Conservation (phyloP, 2,797 vertebrate species). For the Heliangelus exortis region DNA sequence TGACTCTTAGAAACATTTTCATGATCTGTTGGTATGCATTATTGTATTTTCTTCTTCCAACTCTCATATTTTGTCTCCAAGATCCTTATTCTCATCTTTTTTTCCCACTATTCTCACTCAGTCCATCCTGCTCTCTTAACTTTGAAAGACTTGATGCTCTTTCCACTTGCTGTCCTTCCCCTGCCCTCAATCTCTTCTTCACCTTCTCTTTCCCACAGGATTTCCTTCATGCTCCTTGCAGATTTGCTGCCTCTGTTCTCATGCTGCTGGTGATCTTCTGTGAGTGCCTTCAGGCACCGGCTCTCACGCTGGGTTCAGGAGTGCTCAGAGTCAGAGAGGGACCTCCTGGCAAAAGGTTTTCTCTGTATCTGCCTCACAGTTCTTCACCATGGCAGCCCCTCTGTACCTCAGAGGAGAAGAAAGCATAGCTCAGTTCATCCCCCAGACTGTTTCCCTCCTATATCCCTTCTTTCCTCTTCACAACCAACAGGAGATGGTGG, state of each 20-base stretch:
- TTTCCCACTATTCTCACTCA: not conserved
- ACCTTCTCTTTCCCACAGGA: not conserved
- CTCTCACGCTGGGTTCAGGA: not conserved
- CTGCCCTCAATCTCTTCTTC: not conserved
- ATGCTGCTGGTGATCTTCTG: accelerated
- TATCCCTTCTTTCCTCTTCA: not conserved
- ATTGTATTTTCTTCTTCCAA: not conserved
- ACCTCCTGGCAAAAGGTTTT: not conserved
- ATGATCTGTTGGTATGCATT: not conserved
- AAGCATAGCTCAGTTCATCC: not conserved
- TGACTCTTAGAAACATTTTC: accelerated
- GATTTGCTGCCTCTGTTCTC: not conserved
- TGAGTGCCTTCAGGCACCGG: not conserved
- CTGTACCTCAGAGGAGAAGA: not conserved
- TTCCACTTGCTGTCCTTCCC: not conserved
- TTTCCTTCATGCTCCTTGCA: not conserved
- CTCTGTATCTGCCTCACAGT: not conserved
- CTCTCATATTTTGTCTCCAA: not conserved
- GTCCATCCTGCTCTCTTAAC: not conserved
- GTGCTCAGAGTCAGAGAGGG: not conserved
- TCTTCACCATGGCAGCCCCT: not conserved
- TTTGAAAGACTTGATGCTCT: accelerated
- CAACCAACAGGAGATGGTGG: not conserved
- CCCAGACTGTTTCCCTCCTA: not conserved
- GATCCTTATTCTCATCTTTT: not conserved